Evolutionary conservation across 2,113 vertebrate genomes (phyloP).

Genomic region (Cebus imitator): DNA sequence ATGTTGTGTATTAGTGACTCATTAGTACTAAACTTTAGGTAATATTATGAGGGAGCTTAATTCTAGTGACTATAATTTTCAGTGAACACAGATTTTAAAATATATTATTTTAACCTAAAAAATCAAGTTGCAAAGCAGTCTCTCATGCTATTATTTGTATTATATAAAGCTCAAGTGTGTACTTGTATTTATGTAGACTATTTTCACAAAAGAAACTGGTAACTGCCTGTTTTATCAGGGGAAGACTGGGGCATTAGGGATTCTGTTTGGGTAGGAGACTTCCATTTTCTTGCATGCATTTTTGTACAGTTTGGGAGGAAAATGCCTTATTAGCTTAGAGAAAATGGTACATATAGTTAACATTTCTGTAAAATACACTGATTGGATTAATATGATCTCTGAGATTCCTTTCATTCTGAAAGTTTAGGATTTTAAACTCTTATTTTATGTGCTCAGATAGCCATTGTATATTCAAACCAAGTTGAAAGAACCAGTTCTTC

Average conservation of each 20-base stretch:
- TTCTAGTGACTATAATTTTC: not conserved
- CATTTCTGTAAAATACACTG: not conserved
- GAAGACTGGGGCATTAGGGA: not conserved
- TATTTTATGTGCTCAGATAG: not conserved
- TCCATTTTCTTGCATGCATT: not conserved
- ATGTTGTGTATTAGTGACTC: not conserved
- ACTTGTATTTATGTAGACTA: not conserved
- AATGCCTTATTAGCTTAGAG: not conserved
- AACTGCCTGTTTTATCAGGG: not conserved
- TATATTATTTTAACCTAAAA: not conserved
- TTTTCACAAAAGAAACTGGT: not conserved
- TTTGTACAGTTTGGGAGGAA: not conserved
- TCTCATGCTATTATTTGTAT: not conserved
- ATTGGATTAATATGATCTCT: not conserved
- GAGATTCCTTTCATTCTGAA: constrained; percentile 2
- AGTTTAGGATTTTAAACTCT: not conserved
- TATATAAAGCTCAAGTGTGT: not conserved
- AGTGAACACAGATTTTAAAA: not conserved
- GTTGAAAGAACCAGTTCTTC: not conserved
- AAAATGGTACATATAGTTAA: not conserved
- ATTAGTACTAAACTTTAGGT: not conserved
- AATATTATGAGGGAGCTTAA: constrained; percentile 5
- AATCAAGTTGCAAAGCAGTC: not conserved
- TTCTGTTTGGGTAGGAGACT: not conserved
- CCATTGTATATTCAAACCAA: not conserved